These are phyloP conservation scores for Lamellibrachia luymesi DNA, from an alignment of 1,140 invertebrate species.

Conservation along the genomic window DNA sequence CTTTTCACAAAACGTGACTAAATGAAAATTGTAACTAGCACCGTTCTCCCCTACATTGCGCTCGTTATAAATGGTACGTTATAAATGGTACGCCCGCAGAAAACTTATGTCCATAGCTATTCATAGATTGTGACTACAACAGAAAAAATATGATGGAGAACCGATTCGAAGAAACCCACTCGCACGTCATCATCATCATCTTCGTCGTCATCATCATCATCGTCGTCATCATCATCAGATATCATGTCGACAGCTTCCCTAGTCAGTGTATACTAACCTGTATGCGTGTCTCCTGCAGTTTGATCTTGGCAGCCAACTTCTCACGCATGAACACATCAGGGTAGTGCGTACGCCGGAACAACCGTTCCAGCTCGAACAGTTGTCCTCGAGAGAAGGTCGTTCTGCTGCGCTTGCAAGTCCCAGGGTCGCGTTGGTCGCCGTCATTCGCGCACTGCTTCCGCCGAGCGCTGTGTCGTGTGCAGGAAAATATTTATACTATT, in stretches of 20 bases:
- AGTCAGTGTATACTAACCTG: conserved; percentile 35
- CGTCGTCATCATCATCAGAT: no score
- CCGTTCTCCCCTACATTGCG: no score
- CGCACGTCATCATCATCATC: no score
- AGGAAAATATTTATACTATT: neutral
- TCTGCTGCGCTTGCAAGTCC: conserved; percentile 54
- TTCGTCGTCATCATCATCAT: no score
- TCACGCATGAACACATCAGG: conserved; percentile 52
- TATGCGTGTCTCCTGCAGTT: conserved; percentile 49
- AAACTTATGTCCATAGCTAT: no score
- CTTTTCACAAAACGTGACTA: no score
- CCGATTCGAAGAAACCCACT: no score
- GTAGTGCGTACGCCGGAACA: conserved; percentile 51
- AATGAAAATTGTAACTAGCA: no score
- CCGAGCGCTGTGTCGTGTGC: neutral
- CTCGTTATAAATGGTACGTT: no score
- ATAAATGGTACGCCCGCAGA: no score
- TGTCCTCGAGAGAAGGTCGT: conserved; percentile 51
- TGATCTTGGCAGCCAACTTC: conserved; percentile 43
- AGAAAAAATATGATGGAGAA: no score
- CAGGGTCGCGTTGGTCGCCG: neutral
- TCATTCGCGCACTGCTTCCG: neutral
- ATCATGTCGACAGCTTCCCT: neutral
- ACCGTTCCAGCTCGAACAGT: conserved; percentile 47
- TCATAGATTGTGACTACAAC: no score